Conservation (phyloP, 92 coral and sea anemone species). For the Porites evermanni region DNA sequence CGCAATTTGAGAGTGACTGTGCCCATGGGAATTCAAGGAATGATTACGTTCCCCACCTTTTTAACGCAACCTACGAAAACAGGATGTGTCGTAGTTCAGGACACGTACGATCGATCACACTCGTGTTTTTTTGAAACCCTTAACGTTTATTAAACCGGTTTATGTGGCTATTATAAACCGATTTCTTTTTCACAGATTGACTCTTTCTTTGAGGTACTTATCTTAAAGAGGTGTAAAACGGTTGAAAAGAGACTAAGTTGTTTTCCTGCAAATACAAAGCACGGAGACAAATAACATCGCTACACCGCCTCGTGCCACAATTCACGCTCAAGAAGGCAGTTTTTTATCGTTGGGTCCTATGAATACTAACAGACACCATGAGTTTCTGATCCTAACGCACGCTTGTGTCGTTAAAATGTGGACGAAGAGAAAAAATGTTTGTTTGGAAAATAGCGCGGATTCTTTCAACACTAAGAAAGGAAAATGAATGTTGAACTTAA, state of each 20-base stretch:
- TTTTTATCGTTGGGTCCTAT: background rate
- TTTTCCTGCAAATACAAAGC: background rate
- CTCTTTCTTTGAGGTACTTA: conserved; percentile 17
- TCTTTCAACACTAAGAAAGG: too few species aligned
- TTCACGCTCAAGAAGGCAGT: background rate
- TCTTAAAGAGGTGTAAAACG: conserved; percentile 34
- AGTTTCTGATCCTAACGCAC: background rate
- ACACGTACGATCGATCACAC: conserved; percentile 17
- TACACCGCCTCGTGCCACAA: background rate
- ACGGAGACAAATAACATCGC: background rate
- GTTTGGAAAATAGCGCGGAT: too few species aligned
- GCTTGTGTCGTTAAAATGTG: too few species aligned
- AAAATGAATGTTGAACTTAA: too few species aligned
- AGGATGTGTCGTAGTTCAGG: conserved; percentile 20
- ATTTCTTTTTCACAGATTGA: background rate
- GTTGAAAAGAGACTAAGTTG: background rate
- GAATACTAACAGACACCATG: background rate
- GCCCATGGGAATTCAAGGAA: conserved; percentile 13
- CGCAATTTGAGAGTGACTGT: conserved; percentile 28
- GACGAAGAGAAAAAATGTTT: too few species aligned
- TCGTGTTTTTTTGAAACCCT: background rate
- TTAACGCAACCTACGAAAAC: conserved; percentile 10
- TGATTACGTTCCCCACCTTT: conserved; percentile 14
- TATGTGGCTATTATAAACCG: background rate
- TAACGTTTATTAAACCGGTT: background rate